Percentiles rank a stretch among this genome's conserved stretches.
Conservation (phyloP, 2,888 invertebrate genomes). For the Polylopha cassiicola region DNA sequence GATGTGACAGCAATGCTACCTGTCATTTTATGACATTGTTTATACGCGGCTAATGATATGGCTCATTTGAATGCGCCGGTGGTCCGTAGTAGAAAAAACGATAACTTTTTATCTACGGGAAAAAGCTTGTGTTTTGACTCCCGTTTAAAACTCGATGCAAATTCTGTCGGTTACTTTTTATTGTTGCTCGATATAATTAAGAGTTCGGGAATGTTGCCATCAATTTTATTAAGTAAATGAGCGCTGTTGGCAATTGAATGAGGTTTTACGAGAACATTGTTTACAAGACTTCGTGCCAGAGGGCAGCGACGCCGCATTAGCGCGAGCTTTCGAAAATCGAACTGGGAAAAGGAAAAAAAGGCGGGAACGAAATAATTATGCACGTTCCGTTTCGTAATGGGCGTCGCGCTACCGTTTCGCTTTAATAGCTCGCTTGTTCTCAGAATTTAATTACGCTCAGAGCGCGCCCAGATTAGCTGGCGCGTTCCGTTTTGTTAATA, state of each 20-base stretch:
- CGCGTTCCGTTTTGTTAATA: conserved; percentile 73
- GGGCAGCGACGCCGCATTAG: conserved; percentile 67
- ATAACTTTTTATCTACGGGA: conserved; percentile 37
- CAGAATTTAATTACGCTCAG: conserved; percentile 72
- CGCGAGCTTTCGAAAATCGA: conserved; percentile 67
- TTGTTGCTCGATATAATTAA: conserved; percentile 41
- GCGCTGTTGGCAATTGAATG: conserved; percentile 62
- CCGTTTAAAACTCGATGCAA: background rate
- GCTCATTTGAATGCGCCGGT: conserved; percentile 70
- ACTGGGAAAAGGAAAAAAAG: conserved; percentile 63
- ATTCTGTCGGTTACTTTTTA: background rate
- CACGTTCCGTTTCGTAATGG: conserved; percentile 75
- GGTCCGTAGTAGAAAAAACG: conserved; percentile 58
- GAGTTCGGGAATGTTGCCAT: conserved; percentile 54
- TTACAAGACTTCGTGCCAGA: conserved; percentile 67
- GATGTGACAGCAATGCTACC: conserved; percentile 62
- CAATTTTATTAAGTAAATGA: conserved; percentile 47
- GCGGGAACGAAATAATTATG: conserved; percentile 77
- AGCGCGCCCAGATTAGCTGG: conserved; percentile 68
- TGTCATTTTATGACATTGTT: conserved; percentile 73
- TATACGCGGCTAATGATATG: conserved; percentile 66
- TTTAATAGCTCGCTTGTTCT: conserved; percentile 75
- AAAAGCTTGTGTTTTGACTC: conserved; percentile 16
- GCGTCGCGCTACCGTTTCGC: conserved; percentile 74
- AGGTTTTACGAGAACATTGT: conserved; percentile 74